phyloP scores from a whole-genome alignment of 2,797 vertebrate genomes.

The Gallinago solitaria region DNA sequence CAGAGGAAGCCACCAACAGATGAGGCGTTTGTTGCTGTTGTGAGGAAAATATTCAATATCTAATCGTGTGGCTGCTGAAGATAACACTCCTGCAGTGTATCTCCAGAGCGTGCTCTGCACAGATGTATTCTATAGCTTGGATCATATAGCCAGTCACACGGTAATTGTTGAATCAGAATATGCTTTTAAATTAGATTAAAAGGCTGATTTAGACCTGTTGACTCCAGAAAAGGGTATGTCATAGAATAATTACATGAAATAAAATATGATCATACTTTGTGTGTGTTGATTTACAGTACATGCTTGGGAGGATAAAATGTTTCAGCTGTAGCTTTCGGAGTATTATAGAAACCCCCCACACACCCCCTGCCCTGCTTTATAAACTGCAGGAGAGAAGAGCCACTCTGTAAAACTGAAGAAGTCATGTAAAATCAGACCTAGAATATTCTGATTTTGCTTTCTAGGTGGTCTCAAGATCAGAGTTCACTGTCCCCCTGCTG shows the following conservation, averaged over 20 bases:
- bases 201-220: neutral
- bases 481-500: neutral
- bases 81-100: neutral
- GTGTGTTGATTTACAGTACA: neutral
- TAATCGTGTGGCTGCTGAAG: neutral
- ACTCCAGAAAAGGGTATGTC: neutral
- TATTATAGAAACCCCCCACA: neutral
- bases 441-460: neutral
- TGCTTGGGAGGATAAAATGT: neutral
- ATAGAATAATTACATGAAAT: neutral
- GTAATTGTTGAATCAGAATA: neutral
- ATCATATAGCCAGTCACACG: neutral
- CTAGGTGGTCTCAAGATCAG: neutral
- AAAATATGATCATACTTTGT: neutral
- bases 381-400: neutral
- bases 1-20: slow-evolving; percentile 78
- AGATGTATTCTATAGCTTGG: neutral
- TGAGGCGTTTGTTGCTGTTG: neutral
- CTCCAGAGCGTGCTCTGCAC: neutral
- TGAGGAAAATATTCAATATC: slow-evolving; percentile 30
- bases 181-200: neutral
- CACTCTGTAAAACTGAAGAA: neutral
- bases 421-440: neutral
- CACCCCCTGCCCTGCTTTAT: neutral
- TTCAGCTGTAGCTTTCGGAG: neutral